phyloP scores from a whole-genome alignment of 2,888 invertebrate species.

The Amphipyra tragopoginis region DNA sequence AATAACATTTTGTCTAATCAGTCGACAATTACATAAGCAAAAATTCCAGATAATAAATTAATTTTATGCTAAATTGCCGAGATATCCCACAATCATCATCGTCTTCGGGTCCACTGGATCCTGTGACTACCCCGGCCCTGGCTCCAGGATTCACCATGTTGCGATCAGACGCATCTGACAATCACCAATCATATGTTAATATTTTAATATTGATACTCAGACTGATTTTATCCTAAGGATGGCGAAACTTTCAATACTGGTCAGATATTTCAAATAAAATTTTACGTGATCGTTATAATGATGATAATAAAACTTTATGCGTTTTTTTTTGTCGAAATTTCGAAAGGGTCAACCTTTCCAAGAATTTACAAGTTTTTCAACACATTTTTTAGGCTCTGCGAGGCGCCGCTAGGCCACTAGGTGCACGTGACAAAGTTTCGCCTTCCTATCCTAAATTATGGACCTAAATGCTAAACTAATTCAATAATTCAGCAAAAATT shows the following conservation, averaged over 20 bases:
- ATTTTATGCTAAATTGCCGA: slow-evolving; percentile 35
- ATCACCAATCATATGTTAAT: slow-evolving; percentile 59
- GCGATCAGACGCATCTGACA: slow-evolving; percentile 61
- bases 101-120: slow-evolving; percentile 60
- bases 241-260: slow-evolving; percentile 5
- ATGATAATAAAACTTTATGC: too few species aligned
- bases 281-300: too few species aligned
- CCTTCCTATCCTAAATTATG: neutral
- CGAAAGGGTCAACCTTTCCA: too few species aligned
- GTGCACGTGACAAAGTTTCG: neutral
- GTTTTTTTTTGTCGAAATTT: too few species aligned
- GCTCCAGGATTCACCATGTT: slow-evolving; percentile 55
- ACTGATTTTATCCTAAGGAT: neutral
- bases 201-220: slow-evolving; percentile 35
- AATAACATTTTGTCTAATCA: slow-evolving; percentile 22
- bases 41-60: slow-evolving; percentile 3
- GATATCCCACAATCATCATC: slow-evolving; percentile 53
- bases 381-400: too few species aligned
- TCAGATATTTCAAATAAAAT: too few species aligned
- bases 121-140: slow-evolving; percentile 50
- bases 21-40: slow-evolving; percentile 30
- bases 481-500: too few species aligned
- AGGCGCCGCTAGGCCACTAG: too few species aligned
- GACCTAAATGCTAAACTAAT: neutral
- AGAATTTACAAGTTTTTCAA: too few species aligned